phyloP scores from a whole-genome alignment of 2,797 vertebrate species.

The Pempheris klunzingeri region DNA sequence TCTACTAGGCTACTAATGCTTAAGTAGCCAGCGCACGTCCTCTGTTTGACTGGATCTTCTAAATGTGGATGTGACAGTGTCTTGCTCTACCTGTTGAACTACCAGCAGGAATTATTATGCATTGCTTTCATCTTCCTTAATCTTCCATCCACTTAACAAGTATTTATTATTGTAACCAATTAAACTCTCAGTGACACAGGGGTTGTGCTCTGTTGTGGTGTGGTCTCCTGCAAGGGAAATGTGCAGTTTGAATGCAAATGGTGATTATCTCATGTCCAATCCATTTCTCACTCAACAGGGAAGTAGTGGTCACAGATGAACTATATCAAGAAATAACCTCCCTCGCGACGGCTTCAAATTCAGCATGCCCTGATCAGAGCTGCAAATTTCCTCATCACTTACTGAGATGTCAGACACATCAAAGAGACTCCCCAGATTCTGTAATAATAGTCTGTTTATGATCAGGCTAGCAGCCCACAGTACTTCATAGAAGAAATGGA shows the following conservation, averaged over 20 bases:
- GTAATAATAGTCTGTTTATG: slow-evolving; percentile 56
- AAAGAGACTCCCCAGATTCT: slow-evolving; percentile 44
- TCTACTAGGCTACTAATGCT: neutral
- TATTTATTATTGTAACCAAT: slow-evolving; percentile 52
- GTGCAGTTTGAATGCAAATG: slow-evolving; percentile 58
- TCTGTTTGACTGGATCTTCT: slow-evolving; percentile 12
- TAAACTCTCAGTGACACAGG: slow-evolving; percentile 21
- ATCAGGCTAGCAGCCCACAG: slow-evolving; percentile 35
- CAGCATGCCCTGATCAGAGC: slow-evolving; percentile 44
- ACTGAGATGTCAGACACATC: slow-evolving; percentile 49
- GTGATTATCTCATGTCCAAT: slow-evolving; percentile 49
- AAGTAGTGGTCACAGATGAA: slow-evolving; percentile 49
- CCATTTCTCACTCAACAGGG: slow-evolving; percentile 56
- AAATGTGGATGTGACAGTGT: neutral
- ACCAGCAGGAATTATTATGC: slow-evolving; percentile 21
- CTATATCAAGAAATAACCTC: slow-evolving; percentile 38
- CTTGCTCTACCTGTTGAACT: slow-evolving; percentile 21
- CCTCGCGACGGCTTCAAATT: slow-evolving; percentile 43
- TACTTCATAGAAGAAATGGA: slow-evolving; percentile 10
- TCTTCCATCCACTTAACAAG: slow-evolving; percentile 43
- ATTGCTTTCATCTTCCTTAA: slow-evolving; percentile 32
- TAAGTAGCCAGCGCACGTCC: neutral
- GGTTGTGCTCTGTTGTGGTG: slow-evolving; percentile 7
- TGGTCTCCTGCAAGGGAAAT: slow-evolving; percentile 24
- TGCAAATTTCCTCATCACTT: slow-evolving; percentile 62